Percentiles rank a stretch among this genome's conserved stretches.
Evolutionary conservation across 2,797 vertebrate species (phyloP).

Genomic region (Perodicticus potto): DNA sequence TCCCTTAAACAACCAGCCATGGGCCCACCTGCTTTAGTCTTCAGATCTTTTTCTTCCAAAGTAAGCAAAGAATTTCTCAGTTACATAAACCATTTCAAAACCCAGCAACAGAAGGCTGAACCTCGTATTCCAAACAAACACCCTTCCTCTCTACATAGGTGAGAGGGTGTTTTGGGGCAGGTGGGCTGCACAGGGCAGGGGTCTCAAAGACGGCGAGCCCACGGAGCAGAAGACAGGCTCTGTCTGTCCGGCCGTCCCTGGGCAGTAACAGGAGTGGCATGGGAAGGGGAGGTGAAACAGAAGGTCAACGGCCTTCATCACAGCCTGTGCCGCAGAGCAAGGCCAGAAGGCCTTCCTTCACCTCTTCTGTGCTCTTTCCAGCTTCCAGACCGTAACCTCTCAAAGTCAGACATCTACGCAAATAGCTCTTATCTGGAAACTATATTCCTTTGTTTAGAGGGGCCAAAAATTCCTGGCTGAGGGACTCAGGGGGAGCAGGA

Average conservation of each 20-base stretch:
- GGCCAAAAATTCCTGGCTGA: neutral
- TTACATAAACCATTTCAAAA: neutral
- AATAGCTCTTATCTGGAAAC: neutral
- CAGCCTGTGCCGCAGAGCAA: fast-evolving
- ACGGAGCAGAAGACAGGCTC: neutral
- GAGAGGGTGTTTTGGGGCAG: fast-evolving
- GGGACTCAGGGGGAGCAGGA: neutral
- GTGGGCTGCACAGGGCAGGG: fast-evolving
- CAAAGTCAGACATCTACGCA: neutral
- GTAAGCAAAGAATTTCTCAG: neutral
- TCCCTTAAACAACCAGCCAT: neutral
- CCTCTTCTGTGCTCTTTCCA: neutral
- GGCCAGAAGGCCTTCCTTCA: fast-evolving
- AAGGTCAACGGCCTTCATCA: neutral
- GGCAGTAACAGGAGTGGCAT: fast-evolving
- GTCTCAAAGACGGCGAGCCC: too few relatives aligned
- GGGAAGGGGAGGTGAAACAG: fast-evolving
- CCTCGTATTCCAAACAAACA: fast-evolving
- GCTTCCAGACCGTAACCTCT: neutral
- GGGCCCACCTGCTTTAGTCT: neutral
- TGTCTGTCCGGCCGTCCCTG: too few relatives aligned
- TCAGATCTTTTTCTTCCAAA: neutral
- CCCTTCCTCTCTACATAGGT: too few relatives aligned
- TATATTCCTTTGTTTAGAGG: neutral
- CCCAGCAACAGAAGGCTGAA: neutral